A percentile compares a stretch with the other conserved stretches of the same genome.
Conservation (phyloP, 2,797 vertebrate species). For the Acestrorhynchus altus region DNA sequence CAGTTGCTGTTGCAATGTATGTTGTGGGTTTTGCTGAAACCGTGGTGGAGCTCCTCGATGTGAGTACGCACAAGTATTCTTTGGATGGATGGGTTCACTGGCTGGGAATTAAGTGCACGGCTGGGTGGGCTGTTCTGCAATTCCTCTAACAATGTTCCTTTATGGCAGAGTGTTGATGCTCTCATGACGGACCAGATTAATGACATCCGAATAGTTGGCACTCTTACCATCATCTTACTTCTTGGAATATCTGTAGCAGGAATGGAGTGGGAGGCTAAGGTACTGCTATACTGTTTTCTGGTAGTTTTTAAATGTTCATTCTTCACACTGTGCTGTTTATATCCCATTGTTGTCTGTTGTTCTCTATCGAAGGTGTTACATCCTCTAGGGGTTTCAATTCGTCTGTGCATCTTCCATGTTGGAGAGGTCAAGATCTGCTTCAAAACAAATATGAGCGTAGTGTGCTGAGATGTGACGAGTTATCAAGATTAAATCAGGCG, state of each 20-base stretch:
- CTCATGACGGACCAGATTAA: conserved; percentile 92
- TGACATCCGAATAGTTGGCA: conserved; percentile 93
- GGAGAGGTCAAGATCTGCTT: too few relatives aligned
- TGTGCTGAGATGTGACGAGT: too few relatives aligned
- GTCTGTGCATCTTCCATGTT: too few relatives aligned
- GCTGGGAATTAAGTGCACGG: too few relatives aligned
- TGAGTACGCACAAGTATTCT: conserved; percentile 61
- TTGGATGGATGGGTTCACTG: neutral
- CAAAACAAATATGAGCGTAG: too few relatives aligned
- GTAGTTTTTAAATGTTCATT: neutral
- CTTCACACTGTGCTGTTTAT: neutral
- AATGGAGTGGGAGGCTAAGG: conserved; percentile 99
- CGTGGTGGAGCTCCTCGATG: conserved; percentile 90
- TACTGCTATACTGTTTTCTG: neutral
- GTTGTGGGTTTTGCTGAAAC: conserved; percentile 97
- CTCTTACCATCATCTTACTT: conserved; percentile 89
- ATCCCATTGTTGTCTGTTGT: too few relatives aligned
- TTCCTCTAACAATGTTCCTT: neutral
- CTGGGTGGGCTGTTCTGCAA: neutral
- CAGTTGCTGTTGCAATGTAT: conserved; percentile 97
- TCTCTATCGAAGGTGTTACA: too few relatives aligned
- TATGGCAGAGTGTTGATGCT: conserved; percentile 83
- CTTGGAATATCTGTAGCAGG: conserved; percentile 95
- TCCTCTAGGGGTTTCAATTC: too few relatives aligned
- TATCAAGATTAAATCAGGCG: too few relatives aligned